Evolutionary conservation across 2,113 vertebrate species (phyloP), one percentile per base, ranked within the genome.

Genomic region (Eretmochelys imbricata): DNA sequence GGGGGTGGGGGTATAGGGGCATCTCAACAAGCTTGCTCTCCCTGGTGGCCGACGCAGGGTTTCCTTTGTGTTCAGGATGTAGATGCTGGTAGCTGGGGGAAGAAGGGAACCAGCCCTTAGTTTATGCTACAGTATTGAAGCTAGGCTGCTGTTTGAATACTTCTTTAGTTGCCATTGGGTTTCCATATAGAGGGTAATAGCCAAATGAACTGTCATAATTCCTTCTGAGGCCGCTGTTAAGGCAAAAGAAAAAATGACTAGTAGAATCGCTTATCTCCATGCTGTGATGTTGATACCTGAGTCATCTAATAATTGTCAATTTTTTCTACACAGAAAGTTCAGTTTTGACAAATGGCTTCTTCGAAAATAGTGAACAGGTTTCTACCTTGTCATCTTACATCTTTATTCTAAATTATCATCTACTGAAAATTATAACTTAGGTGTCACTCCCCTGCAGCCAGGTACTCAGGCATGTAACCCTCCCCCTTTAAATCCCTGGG

Each of bases 301-400:
- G 97, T 94, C 50, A 53, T 96, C 89, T 91, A 96, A 95, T 95
- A 98, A 96, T 85, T 97, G 88, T 53, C 97, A 89, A 62, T 9
- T 94, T 88, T 89, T 97, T 97, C 92, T 91, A 96, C 55, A 89
- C 55, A 57, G 35, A 97, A 98, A 98, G 94, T 91, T 98, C 97
- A 97, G 2, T 96, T 97, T 95, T 97, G 94, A 98, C 93, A 97
- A 97, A 98, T 82, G 65, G 82, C 79, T 94, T 84, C 86, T 90
- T 57, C 2, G 75, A 92, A 95, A 90, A 25, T 7, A 1, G 62
- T 81, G 29, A 93, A 84, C 2, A 59, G 85, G 48, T 54, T 79
- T 83, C 72, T 88, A 20, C 51, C n/a, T 91, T 95, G 79, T 62
- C 83, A 88, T 78, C 88, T 86, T 87, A 78, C 22, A 88, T 50